Evolutionary conservation across 2,797 vertebrate species (phyloP), one percentile per base, ranked within the genome.

Genomic region (Malurus splendens): DNA sequence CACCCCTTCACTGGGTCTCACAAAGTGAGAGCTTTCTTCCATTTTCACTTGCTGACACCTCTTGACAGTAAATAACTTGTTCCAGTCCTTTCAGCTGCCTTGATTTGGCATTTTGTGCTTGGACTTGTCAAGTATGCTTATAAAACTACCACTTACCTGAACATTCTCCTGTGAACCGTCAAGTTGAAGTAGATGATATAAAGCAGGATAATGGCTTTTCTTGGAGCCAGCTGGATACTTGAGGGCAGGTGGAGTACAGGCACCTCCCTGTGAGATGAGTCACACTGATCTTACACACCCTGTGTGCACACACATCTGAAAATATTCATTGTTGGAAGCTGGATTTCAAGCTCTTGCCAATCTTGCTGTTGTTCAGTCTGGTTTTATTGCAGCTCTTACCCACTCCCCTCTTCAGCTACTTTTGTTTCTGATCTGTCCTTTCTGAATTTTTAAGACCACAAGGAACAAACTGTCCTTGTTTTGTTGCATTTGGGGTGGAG

Each of bases 291-390:
- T 39, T 8, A 30, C 32, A 67, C 1, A 0, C 38, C 25, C 56
- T 38, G 5, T 44, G 51, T 52, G 56, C 39, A 14, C 5, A 0
- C 0, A 2, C 0, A 0, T 7, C 4, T 30, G 25, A 45, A 19
- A 33, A 41, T 22, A 3, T 2, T 14, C 15, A 0, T 2, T 22
- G 39, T 0, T 62, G 45, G 45, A 41, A 5, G 9, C 2, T 64
- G 45, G 19, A 24, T 44, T 48, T 45, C 12, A 27, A 64, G 47
- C 56, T 64, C 39, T 59, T 25, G 10, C 8, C 5, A 1, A 0
- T 2, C 1, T 0, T 0, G 22, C 51, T 76, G 14, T 7, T 84
- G 33, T 56, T 55, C 42, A 15, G 0, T 12, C 51, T 47, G 45
- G 1, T 36, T 57, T 44, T 47, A 66, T 3, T 54, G 38, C 22